Conservation (phyloP, 1,140 invertebrate genomes). For the Cherax destructor region DNA sequence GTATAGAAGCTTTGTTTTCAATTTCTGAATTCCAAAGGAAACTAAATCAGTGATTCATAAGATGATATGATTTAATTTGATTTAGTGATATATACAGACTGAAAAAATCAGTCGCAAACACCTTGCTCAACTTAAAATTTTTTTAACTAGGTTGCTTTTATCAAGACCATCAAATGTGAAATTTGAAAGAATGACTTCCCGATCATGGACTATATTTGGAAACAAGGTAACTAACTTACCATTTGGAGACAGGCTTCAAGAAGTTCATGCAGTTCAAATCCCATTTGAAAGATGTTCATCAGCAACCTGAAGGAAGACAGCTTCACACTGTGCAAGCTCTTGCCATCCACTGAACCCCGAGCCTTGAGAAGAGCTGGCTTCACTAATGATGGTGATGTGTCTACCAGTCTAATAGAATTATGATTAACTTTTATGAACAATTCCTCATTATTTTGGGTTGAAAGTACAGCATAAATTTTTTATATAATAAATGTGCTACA, state of each 20-base stretch:
- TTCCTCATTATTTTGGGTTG: too few species aligned
- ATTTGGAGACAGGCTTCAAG: slow-evolving; percentile 94
- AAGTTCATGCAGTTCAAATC: slow-evolving; percentile 93
- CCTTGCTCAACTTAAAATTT: too few species aligned
- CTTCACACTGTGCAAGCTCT: slow-evolving; percentile 91
- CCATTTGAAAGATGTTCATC: slow-evolving; percentile 91
- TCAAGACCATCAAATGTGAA: slow-evolving; percentile 18
- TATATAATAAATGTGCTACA: neutral
- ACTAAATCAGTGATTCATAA: too few species aligned
- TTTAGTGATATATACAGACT: too few species aligned
- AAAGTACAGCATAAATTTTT: too few species aligned
- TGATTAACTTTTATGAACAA: neutral
- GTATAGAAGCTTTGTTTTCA: too few species aligned
- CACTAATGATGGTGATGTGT: slow-evolving; percentile 56
- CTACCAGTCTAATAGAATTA: slow-evolving; percentile 48
- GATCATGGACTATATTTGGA: too few species aligned
- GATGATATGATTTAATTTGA: too few species aligned
- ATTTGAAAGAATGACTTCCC: neutral
- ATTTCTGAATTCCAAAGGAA: too few species aligned
- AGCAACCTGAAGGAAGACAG: slow-evolving; percentile 91
- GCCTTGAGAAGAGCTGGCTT: slow-evolving; percentile 74
- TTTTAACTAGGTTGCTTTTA: neutral
- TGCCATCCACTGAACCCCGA: slow-evolving; percentile 82
- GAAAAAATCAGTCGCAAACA: too few species aligned
- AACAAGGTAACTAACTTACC: slow-evolving; percentile 76